Evolutionary conservation across 2,113 vertebrate species (phyloP), one percentile per base, ranked within the genome.

Genomic region (Apteryx mantelli): DNA sequence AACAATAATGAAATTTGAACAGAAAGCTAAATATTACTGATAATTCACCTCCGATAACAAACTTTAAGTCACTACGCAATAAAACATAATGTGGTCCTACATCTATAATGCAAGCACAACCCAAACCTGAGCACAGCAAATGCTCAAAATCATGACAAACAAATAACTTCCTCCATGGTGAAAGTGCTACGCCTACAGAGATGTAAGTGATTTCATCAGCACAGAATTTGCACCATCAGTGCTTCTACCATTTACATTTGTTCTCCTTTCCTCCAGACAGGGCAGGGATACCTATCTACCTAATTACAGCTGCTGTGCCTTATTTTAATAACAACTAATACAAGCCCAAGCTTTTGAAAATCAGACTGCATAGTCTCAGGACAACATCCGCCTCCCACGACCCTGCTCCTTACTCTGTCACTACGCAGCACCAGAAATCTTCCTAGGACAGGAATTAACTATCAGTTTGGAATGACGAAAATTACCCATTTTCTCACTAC

Each of bases 1-100:
- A 88, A 6, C 20, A 84, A 9, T 21, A 63, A 26, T 0, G 4
- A 34, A 52, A 73, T 71, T 52, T n/a, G 48, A 87, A 60, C 15
- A 82, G n/a, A 87, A 87, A 82, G 26, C 12, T 42, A 44, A 28
- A 64, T 66, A 28, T 84, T 71, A 50, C 20, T n/a, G 36, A 60
- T 75, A 77, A 50, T 19, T 84, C 12, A 46, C 4, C 26, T 65
- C 28, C n/a, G 25, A 58, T 34, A 73, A 83, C 55, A 85, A 63
- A 40, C 20, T 81, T 68, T 11, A 80, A 79, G 16, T 38, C 5
- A 7, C 25, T 24, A 9, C 5, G 5, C 10, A 36, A 30, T 86
- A 34, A 80, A 44, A 60, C 0, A 1, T 25, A 28, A 26, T 1
- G 0, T 2, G 9, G 3, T 53, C 25, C 24, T 52, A 61, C 20